A percentile compares a stretch with the other conserved stretches of the same genome.
Conservation (phyloP, 2,113 vertebrate species). For the Paradisaea rubra region DNA sequence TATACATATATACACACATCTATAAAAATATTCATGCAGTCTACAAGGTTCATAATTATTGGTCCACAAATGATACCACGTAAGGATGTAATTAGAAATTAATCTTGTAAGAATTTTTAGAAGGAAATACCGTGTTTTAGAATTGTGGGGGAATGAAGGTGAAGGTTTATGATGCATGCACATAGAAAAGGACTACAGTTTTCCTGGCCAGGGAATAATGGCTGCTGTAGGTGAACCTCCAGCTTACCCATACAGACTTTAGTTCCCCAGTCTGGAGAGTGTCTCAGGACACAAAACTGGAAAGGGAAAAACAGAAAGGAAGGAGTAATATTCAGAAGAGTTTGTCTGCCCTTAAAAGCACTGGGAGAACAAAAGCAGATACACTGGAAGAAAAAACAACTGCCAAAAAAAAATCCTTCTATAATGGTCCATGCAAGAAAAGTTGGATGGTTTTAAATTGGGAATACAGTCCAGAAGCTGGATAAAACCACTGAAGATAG, state of each 20-base stretch:
- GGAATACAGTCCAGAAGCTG: not conserved
- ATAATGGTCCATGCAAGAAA: not conserved
- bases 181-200: not conserved
- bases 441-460: not conserved
- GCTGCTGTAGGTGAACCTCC: not conserved
- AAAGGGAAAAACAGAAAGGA: not conserved
- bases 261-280: no score
- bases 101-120: not conserved
- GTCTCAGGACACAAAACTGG: not conserved
- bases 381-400: not conserved
- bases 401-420: not conserved
- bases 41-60: not conserved
- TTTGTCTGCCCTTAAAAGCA: not conserved
- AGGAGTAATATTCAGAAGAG: not conserved
- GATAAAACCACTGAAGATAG: accelerated
- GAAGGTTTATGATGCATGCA: not conserved
- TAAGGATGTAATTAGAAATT: not conserved
- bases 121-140: not conserved
- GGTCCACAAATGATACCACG: not conserved
- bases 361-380: not conserved
- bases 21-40: not conserved
- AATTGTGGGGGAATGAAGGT: not conserved
- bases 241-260: not conserved
- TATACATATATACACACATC: no score
- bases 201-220: not conserved